phyloP scores from a whole-genome alignment of 2,888 invertebrate species.

The Odontothrips loti region DNA sequence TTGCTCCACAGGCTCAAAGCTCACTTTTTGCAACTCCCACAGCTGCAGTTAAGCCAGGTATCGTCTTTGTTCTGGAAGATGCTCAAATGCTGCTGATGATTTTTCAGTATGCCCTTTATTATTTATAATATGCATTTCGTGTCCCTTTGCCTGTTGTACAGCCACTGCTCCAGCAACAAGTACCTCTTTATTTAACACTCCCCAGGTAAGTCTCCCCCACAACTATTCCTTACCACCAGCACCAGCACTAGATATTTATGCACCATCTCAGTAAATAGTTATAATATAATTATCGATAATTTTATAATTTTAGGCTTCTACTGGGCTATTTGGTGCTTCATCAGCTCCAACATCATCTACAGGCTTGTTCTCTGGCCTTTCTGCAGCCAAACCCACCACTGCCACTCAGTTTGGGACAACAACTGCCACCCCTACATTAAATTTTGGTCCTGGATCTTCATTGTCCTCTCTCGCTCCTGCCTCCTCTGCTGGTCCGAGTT shows the following conservation, averaged over 20 bases:
- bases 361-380: conserved; percentile 38
- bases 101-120: neutral
- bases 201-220: neutral
- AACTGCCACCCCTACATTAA: conserved; percentile 33
- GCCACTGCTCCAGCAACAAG: neutral
- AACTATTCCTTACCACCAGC: neutral
- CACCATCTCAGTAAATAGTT: no score
- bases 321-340: conserved; percentile 41
- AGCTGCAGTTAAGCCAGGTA: conserved; percentile 36
- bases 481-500: conserved; percentile 33
- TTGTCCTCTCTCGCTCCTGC: conserved; percentile 33
- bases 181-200: neutral
- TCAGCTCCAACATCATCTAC: conserved; percentile 38
- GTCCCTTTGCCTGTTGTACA: neutral
- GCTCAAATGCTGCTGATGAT: conserved; percentile 38
- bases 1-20: conserved; percentile 4
- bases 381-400: conserved; percentile 40
- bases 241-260: neutral
- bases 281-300: neutral
- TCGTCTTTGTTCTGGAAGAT: conserved; percentile 28
- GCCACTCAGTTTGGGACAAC: conserved; percentile 30
- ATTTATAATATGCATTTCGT: neutral
- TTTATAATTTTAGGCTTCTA: neutral
- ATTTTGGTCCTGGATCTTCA: conserved; percentile 35
- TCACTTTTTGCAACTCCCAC: conserved; percentile 29